These are phyloP conservation scores for Portevinia maculata DNA, from an alignment of 2,888 invertebrate genomes.

Conservation along the genomic window DNA sequence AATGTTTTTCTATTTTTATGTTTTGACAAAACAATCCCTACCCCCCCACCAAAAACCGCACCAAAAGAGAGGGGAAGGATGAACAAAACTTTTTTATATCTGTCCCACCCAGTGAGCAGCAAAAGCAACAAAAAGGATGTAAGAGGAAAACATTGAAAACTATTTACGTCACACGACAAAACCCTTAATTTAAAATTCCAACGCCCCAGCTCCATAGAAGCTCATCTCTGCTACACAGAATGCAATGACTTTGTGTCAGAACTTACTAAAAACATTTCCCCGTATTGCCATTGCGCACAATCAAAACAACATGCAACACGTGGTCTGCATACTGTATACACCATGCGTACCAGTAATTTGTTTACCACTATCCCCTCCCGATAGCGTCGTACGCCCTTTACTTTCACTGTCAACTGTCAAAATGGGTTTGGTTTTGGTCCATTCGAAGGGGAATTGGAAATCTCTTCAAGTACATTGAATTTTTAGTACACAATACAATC, in stretches of 20 bases:
- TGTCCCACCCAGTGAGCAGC: constrained; percentile 39
- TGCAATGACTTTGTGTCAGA: constrained; percentile 57
- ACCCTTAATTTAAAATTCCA: constrained; percentile 55
- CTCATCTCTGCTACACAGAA: background rate
- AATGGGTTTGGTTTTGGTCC: constrained; percentile 66
- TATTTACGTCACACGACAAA: constrained; percentile 65
- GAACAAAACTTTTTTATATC: constrained; percentile 45
- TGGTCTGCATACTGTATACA: constrained; percentile 78
- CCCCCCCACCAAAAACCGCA: constrained; percentile 48
- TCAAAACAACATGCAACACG: constrained; percentile 82
- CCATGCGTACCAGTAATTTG: constrained; percentile 68
- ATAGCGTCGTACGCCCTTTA: constrained; percentile 16
- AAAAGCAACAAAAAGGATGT: constrained; percentile 52
- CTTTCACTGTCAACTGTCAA: constrained; percentile 73
- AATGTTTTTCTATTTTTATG: constrained; percentile 29
- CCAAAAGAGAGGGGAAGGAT: constrained; percentile 8
- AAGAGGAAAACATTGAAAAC: constrained; percentile 57
- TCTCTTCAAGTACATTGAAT: constrained; percentile 19
- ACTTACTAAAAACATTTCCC: constrained; percentile 62
- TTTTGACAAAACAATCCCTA: constrained; percentile 49
- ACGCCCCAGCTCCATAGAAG: background rate
- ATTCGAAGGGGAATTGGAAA: constrained; percentile 38
- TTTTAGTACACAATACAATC: constrained; percentile 68
- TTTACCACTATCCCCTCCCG: constrained; percentile 29
- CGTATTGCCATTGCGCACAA: constrained; percentile 78